Base-by-base conservation (phyloP, 2,113 vertebrate genomes). In the Nicator chloris region DNA sequence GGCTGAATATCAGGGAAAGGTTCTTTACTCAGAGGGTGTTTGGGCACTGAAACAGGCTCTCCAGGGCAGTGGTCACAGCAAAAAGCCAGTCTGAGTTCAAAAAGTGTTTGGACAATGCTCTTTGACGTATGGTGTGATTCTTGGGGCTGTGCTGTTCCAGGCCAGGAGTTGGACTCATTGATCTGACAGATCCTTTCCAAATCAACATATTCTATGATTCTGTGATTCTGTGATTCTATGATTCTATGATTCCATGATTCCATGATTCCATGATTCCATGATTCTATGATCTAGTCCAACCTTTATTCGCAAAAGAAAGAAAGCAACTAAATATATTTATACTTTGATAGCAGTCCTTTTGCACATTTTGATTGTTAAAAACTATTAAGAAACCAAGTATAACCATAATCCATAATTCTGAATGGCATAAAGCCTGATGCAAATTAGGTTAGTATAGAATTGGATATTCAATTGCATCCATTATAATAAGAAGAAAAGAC, bases 311-410 rank as follows among this genome's bases (percentile, higher is more conserved):
- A 37, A 61, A 44, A 40, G 49, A 63, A 85, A 65, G 27, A 20
- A 82, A 90, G 7, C 14, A 44, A 76, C 11, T 49, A 59, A 84
- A 88, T 93, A 76, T 59, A 82, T 35, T 49, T 45, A 54, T 72
- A 54, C 3, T 8, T 5, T 77, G 60, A 71, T 26, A 94, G 21
- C 39, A 91, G 56, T 72, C 13, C 17, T 77, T 49, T 56, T 82
- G 7, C 9, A 61, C 20, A 64, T 88, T 93, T 91, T 82, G 63
- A 77, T 82, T 97, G 19, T 90, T 60, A 85, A 82, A 95, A 86
- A 69, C 63, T 77, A 96, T 86, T 56, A 23, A 96, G 73, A 96
- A 87, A 82, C 8, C 49, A 88, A 92, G 88, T 80, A 77, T 42
- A 92, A 45, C 40, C 60, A 64, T 79, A 95, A 82, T 83, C 23